These are phyloP conservation scores for Oncorhynchus mykiss DNA, from an alignment of 2,113 vertebrate genomes.

Conservation along the genomic window DNA sequence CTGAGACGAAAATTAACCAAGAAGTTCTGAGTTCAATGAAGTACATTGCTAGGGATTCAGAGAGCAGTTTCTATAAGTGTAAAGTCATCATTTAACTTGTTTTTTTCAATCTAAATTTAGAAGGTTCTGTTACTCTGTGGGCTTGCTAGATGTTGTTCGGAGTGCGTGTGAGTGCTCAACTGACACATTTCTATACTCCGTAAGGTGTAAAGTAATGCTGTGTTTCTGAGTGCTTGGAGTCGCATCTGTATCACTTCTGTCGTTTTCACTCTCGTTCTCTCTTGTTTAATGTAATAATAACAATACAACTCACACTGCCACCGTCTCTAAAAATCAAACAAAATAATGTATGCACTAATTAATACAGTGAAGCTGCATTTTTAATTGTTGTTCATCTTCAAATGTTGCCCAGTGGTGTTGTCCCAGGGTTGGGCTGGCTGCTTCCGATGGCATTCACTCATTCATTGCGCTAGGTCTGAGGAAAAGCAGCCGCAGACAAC, in stretches of 20 bases:
- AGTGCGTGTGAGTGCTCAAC: too few relatives aligned
- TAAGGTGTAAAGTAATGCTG: too few relatives aligned
- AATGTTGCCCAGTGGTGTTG: constrained; percentile 67
- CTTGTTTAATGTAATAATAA: constrained; percentile 47
- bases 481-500: constrained; percentile 72
- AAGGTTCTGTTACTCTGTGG: too few relatives aligned
- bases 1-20: constrained; percentile 37
- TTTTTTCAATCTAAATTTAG: background rate
- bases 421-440: constrained; percentile 62
- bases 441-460: constrained; percentile 71
- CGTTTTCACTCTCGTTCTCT: constrained; percentile 32
- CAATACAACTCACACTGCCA: constrained; percentile 13
- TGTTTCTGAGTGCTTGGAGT: too few relatives aligned
- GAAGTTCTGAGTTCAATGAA: constrained; percentile 17
- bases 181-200: background rate
- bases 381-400: constrained; percentile 69
- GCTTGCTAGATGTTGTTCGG: too few relatives aligned
- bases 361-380: constrained; percentile 64
- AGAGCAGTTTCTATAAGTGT: background rate
- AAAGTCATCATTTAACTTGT: background rate
- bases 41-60: constrained; percentile 3
- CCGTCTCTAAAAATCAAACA: constrained; percentile 39
- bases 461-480: constrained; percentile 55
- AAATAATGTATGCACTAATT: constrained; percentile 69
- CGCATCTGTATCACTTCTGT: constrained; percentile 35